Percentiles rank a stretch among this genome's conserved stretches.
Evolutionary conservation across 2,888 invertebrate species (phyloP).

Genomic region (Keiferia lycopersicella): DNA sequence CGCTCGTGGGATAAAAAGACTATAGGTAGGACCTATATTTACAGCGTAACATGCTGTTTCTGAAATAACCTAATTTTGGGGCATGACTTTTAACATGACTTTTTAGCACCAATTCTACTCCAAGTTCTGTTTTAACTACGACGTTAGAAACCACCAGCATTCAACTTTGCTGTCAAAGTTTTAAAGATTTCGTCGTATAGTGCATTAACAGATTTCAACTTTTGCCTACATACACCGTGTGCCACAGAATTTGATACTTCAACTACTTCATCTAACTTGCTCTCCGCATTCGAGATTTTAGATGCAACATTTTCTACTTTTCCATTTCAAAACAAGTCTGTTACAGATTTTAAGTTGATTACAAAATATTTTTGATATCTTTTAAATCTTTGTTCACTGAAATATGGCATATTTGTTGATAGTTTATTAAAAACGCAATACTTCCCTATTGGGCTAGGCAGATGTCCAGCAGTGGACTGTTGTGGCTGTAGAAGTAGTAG

Average conservation of each 20-base stretch:
- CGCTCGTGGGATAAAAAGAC: too few relatives aligned
- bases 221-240: background rate
- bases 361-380: background rate
- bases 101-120: slow-evolving; percentile 1
- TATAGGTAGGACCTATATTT: too few relatives aligned
- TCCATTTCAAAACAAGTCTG: background rate
- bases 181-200: slow-evolving; percentile 17
- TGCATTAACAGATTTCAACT: slow-evolving; percentile 15
- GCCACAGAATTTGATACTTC: slow-evolving; percentile 7
- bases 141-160: slow-evolving; percentile 21
- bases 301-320: background rate
- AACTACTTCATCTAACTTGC: slow-evolving; percentile 16
- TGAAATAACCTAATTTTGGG: background rate
- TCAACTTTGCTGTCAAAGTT: slow-evolving; percentile 23
- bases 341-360: background rate
- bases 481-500: too few relatives aligned
- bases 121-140: background rate
- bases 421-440: too few relatives aligned
- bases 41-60: background rate
- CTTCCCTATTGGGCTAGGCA: too few relatives aligned
- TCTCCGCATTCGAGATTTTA: slow-evolving; percentile 8
- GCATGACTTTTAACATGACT: background rate
- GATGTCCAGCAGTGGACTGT: too few relatives aligned
- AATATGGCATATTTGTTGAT: background rate
- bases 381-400: background rate